Percentiles rank a stretch among this genome's conserved stretches.
These are phyloP conservation scores for Odontamblyopus rebecca DNA, from an alignment of 2,797 vertebrate genomes.

Conservation along the genomic window DNA sequence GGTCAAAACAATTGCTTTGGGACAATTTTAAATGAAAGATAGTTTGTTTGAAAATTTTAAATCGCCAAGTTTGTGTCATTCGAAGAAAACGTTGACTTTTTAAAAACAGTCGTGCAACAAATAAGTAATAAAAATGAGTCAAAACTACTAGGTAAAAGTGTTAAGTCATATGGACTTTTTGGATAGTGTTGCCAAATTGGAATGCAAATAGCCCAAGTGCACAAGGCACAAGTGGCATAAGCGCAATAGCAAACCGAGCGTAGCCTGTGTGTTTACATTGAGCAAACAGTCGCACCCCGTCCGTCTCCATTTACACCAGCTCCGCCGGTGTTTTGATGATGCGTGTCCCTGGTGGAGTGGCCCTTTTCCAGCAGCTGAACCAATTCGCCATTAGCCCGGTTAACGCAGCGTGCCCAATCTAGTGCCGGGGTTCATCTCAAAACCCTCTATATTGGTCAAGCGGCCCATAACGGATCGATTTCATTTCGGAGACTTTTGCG, in stretches of 20 bases:
- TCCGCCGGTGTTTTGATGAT: conserved; percentile 14
- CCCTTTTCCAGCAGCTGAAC: background rate
- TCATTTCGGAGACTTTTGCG: background rate
- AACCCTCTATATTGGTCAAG: background rate
- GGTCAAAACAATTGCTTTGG: too few relatives aligned
- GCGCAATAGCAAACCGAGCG: conserved; percentile 11
- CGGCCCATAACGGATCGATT: conserved; percentile 13
- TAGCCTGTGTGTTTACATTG: conserved; percentile 26
- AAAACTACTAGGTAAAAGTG: too few relatives aligned
- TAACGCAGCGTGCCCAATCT: background rate
- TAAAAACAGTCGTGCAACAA: too few relatives aligned
- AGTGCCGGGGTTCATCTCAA: background rate
- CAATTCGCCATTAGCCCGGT: background rate
- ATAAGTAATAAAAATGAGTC: too few relatives aligned
- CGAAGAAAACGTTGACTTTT: too few relatives aligned
- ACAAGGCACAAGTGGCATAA: background rate
- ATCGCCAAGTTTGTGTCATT: too few relatives aligned
- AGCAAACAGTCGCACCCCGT: conserved; percentile 34
- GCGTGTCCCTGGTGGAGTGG: conserved; percentile 6
- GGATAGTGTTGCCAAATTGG: too few relatives aligned
- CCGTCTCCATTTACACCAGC: conserved; percentile 32
- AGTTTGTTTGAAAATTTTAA: too few relatives aligned
- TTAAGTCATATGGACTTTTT: too few relatives aligned
- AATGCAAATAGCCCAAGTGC: background rate
- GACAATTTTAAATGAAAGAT: too few relatives aligned